A percentile compares a stretch with the other conserved stretches of the same genome.
Evolutionary conservation across 2,797 vertebrate genomes (phyloP).

Genomic region (Myotis myotis): DNA sequence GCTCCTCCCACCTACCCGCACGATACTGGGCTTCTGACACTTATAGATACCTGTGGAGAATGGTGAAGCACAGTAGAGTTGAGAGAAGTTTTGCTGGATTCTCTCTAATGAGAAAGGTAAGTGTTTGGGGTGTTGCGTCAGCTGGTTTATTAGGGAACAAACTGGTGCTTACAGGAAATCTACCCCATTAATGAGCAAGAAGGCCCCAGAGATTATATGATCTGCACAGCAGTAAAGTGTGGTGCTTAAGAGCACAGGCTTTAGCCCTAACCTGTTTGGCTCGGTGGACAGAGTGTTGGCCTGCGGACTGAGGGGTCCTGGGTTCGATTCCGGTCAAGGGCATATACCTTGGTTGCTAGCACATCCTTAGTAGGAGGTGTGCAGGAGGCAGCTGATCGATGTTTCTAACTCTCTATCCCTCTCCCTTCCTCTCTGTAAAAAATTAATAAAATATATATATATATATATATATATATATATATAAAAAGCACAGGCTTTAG

Average conservation of each 20-base stretch:
- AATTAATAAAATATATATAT: too few species aligned
- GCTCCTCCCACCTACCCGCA: constrained; percentile 94
- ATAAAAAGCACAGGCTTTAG: neutral
- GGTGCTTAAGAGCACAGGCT: neutral
- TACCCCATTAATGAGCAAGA: neutral
- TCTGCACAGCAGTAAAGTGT: neutral
- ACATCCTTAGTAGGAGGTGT: too few species aligned
- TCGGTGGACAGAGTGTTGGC: too few species aligned
- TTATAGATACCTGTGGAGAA: constrained; percentile 88
- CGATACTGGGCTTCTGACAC: constrained; percentile 88
- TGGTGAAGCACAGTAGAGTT: neutral
- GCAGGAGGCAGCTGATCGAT: too few species aligned
- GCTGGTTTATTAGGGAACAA: neutral
- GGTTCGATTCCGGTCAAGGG: too few species aligned
- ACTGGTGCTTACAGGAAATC: neutral
- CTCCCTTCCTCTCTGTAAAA: too few species aligned
- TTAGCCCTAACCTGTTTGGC: neutral
- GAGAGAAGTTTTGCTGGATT: neutral
- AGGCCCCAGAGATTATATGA: neutral
- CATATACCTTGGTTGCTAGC: too few species aligned
- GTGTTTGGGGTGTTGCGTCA: neutral
- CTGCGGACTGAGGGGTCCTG: too few species aligned
- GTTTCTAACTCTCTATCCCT: too few species aligned
- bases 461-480: too few species aligned
- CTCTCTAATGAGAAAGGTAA: neutral